Percentiles rank a stretch among this genome's conserved stretches.
Evolutionary conservation across 2,797 vertebrate genomes (phyloP).

Genomic region (Spheniscus humboldti): DNA sequence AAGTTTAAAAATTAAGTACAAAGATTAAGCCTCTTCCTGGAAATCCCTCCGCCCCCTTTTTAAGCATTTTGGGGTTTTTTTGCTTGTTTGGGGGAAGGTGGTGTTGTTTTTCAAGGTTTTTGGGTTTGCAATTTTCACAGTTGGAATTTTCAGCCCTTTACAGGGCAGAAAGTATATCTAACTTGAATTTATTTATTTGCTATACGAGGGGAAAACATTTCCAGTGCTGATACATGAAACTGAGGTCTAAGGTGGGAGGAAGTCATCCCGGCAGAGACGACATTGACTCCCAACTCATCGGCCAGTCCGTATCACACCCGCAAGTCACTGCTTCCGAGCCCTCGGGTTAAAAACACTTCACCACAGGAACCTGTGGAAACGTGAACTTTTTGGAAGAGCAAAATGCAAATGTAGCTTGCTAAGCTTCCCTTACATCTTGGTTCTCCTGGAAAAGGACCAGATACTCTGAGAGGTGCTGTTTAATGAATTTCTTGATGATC

Average conservation of each 20-base stretch:
- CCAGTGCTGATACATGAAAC: background rate
- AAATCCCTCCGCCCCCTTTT: background rate
- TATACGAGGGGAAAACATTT: background rate
- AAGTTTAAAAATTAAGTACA: background rate
- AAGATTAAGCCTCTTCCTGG: background rate
- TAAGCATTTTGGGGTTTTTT: background rate
- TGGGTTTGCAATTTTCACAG: background rate
- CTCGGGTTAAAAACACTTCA: background rate
- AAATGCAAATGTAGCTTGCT: slow-evolving; percentile 22
- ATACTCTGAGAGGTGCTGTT: slow-evolving; percentile 96
- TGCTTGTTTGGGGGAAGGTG: background rate
- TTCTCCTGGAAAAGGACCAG: slow-evolving; percentile 98
- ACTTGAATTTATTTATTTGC: background rate
- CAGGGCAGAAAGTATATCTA: background rate
- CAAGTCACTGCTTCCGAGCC: background rate
- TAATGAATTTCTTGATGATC: slow-evolving; percentile 98
- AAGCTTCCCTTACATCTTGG: slow-evolving; percentile 88
- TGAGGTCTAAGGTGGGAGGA: background rate
- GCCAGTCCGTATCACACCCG: background rate
- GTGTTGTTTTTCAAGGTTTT: background rate
- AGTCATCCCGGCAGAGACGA: background rate
- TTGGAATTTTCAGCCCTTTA: background rate
- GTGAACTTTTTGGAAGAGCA: background rate
- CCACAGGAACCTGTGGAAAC: background rate
- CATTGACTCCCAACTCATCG: background rate